Percentiles rank a stretch among this genome's conserved stretches.
phyloP scores from a whole-genome alignment of 2,888 invertebrate genomes.

The Lacanobia oleracea region DNA sequence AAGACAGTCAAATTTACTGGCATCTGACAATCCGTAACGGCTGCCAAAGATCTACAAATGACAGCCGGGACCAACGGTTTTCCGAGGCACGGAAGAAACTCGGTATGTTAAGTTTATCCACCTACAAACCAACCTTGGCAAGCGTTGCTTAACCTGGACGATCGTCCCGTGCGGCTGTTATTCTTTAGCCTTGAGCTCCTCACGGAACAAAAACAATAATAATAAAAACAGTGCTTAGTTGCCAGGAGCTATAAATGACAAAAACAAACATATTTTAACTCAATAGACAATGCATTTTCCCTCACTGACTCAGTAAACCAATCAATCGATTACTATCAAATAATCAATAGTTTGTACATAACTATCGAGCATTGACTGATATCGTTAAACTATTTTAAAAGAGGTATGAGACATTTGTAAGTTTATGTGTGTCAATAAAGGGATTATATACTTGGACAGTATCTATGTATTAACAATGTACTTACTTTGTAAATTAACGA shows the following conservation, averaged over 20 bases:
- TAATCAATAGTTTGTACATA: not conserved
- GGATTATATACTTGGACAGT: not conserved
- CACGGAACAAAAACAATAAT: too few relatives aligned
- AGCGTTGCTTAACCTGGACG: too few relatives aligned
- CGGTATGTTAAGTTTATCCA: too few relatives aligned
- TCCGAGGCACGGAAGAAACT: too few relatives aligned
- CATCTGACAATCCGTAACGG: too few relatives aligned
- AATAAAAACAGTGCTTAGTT: not conserved
- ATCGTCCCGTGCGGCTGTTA: too few relatives aligned
- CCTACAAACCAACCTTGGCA: too few relatives aligned
- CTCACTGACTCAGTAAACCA: not conserved
- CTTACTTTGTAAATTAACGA: too few relatives aligned
- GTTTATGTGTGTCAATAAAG: not conserved
- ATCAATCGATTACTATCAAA: conserved; percentile 6
- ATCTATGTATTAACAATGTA: not conserved
- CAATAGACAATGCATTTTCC: not conserved
- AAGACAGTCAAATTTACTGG: too few relatives aligned
- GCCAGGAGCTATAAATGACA: not conserved
- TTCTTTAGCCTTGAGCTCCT: too few relatives aligned
- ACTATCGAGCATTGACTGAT: conserved; percentile 22
- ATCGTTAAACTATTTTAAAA: not conserved
- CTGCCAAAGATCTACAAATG: too few relatives aligned
- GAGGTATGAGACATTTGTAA: not conserved
- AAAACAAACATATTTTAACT: not conserved
- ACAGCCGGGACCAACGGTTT: too few relatives aligned